Evolutionary conservation across 2,797 vertebrate species (phyloP), one percentile per base, ranked within the genome.

Genomic region (Microhierax caerulescens): DNA sequence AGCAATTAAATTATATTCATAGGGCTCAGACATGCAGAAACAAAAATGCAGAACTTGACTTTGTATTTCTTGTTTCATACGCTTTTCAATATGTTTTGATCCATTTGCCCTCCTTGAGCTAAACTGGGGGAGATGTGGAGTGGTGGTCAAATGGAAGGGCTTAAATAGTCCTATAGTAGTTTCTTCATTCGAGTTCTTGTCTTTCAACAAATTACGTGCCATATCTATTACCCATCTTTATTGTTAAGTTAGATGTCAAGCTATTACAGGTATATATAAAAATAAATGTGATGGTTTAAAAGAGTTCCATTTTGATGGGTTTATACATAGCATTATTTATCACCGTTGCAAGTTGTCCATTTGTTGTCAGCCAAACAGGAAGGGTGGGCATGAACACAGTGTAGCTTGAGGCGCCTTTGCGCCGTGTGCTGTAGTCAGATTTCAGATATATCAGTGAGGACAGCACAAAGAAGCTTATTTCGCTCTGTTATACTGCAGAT

Each of bases 11-110:
- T 36, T 74, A 24, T 65, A 30, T 65, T 68, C 5, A 2, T 10
- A 54, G 16, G n/a, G 32, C n/a, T 50, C 17, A n/a, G 39, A 27
- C 7, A 9, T 20, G 34, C 51, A 48, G 56, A 34, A 90, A 70
- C 11, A 57, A 74, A 82, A 74, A n/a, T 9, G 7, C 2, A 1
- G n/a, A 70, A 51, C 1, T 0, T 59, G 4, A 30, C 9, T 17
- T 32, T 34, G 1, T 51, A 11, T 75, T 84, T 78, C 28, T 78
- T 84, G 10, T 74, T 74, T 85, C 15, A 6, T 59, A 32, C 1
- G 6, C 15, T 76, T 70, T 6, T 11, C 30, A 45, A 53, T 22
- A 47, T 30, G 23, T 75, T 73, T 64, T 50, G 28, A 73, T 87
- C 13, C 4, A 4, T 54, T 59, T 77, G 14, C 7, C 20, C 15